phyloP scores from a whole-genome alignment of 2,888 invertebrate genomes.

The Syritta pipiens region DNA sequence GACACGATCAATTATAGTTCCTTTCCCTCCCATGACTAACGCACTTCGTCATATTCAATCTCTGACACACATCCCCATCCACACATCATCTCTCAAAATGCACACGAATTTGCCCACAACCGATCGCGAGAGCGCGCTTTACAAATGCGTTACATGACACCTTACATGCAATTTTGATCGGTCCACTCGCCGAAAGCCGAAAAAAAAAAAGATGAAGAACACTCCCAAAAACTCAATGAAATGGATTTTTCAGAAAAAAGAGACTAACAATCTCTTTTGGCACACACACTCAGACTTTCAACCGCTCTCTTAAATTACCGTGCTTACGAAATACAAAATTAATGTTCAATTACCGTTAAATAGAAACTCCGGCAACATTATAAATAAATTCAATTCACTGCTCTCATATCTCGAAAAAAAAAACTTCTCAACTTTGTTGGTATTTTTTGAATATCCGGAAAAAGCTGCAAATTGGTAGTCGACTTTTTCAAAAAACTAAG shows the following conservation, averaged over 20 bases:
- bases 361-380: conserved; percentile 73
- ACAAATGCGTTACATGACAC: conserved; percentile 62
- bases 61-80: conserved; percentile 10
- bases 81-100: conserved; percentile 3
- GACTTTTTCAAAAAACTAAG: conserved; percentile 16
- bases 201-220: conserved; percentile 11
- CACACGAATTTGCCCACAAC: neutral
- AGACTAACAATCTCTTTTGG: conserved; percentile 11
- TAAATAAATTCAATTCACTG: conserved; percentile 37
- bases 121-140: neutral
- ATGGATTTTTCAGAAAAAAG: neutral
- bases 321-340: neutral
- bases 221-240: too few species aligned
- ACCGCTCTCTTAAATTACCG: conserved; percentile 37
- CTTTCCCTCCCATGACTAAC: too few species aligned
- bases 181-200: conserved; percentile 3
- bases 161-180: conserved; percentile 52
- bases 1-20: too few species aligned
- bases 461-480: neutral
- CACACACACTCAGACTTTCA: neutral
- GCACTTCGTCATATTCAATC: neutral
- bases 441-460: conserved; percentile 25
- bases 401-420: conserved; percentile 31
- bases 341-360: conserved; percentile 71
- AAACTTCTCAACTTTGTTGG: neutral